Base-by-base conservation (phyloP, 2,113 vertebrate species). In the Apteryx owenii region DNA sequence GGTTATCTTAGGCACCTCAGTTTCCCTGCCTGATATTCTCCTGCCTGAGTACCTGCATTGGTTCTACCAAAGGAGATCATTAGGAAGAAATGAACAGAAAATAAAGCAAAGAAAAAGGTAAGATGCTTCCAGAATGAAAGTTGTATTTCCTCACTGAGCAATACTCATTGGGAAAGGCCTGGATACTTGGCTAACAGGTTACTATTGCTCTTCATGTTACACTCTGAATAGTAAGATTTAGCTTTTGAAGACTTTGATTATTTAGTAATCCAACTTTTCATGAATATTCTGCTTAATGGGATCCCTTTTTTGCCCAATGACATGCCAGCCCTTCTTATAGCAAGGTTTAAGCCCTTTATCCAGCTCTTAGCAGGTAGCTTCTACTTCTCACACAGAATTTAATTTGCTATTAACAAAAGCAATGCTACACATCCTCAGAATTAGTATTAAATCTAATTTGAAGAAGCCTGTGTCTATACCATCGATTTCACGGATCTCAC, bases 401-500 rank as follows among this genome's bases (percentile, higher is more conserved):
- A 11, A 25, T 16, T 48, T 69, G 22, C 25, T 83, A 38, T 89
- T 61, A 65, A 70, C 38, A 84, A 89, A 73, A 21, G 28, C 7
- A 46, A 8, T 28, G 3, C 19, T 66, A 81, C 36, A 7, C 21
- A n/a, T 44, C 20, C 56, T 69, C 53, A 48, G 79, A 90, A 40
- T 22, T 26, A 15, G 5, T 8, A 46, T 64, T n/a, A 76, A 69
- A 46, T 36, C n/a, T 5, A 12, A 20, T 44, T 90, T 2, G 0
- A n/a, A 65, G 54, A 64, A 5, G 1, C 66, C 36, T 75, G 36
- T 53, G 29, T 2, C 0, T 53, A 46, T n/a, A 22, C 1, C n/a
- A 31, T 12, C 16, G 28, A 3, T 53, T 81, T 75, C 73, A 56
- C 15, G 68, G 38, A 28, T 38, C 76, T 50, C 40, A 33, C 10